Conservation (phyloP, 2,888 invertebrate species). For the Priocnemis perturbator region DNA sequence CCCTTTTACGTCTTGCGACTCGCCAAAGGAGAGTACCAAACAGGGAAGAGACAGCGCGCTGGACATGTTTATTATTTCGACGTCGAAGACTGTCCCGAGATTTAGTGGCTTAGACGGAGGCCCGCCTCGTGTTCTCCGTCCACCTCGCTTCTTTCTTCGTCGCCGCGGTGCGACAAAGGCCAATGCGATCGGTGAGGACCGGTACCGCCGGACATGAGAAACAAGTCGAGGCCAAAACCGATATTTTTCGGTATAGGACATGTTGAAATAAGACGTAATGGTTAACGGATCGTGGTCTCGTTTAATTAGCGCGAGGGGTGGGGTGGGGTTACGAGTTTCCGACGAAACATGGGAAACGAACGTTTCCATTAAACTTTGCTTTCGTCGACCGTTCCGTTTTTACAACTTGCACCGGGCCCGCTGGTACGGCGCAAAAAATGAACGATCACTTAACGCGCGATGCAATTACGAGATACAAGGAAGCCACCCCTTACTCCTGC, state of each 20-base stretch:
- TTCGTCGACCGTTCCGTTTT: too few relatives aligned
- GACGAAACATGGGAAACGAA: too few relatives aligned
- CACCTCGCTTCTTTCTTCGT: not conserved
- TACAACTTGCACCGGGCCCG: too few relatives aligned
- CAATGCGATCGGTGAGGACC: conserved; percentile 39
- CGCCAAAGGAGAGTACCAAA: conserved; percentile 13
- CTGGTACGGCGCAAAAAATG: too few relatives aligned
- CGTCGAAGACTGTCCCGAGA: conserved; percentile 52
- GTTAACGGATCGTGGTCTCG: too few relatives aligned
- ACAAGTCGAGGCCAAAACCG: conserved; percentile 8
- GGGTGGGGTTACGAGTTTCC: too few relatives aligned
- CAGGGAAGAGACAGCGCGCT: conserved; percentile 45
- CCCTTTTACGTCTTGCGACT: conserved; percentile 46
- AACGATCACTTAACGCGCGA: too few relatives aligned
- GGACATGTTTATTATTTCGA: conserved; percentile 60
- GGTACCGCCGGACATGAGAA: conserved; percentile 15
- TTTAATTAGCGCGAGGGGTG: too few relatives aligned
- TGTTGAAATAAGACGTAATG: too few relatives aligned
- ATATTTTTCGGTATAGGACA: not conserved
- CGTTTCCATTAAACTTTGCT: too few relatives aligned
- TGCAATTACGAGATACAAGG: too few relatives aligned
- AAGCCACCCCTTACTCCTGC: too few relatives aligned
- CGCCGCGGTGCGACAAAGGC: conserved; percentile 25
- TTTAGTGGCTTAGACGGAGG: conserved; percentile 51
- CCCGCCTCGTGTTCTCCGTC: conserved; percentile 11